Base-by-base conservation (phyloP, 1,140 invertebrate genomes). In the Leptinotarsa undecemlineata region DNA sequence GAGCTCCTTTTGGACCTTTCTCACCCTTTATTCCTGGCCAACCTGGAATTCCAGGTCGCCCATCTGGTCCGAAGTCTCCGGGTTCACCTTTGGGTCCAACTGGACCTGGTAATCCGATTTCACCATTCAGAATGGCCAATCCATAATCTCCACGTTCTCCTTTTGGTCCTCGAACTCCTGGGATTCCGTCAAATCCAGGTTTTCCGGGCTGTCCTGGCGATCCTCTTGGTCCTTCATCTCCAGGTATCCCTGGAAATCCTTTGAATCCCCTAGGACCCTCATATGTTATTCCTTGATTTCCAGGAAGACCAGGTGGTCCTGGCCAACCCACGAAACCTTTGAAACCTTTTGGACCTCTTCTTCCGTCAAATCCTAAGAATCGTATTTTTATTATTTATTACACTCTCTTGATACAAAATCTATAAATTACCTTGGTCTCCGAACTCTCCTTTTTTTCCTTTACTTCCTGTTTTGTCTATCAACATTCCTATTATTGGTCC, bases 301-400 rank as follows among this genome's bases (percentile, higher is more conserved):
- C 91, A 15, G 85, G 81, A 5, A 83, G 79, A 80, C 93, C 94
- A 79, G 89, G 87, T 20, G 88, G 84, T 75, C 93, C 93, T 71
- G 84, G 87, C 33, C 88, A 86, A 68, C 93, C 94, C 79, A 88
- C 85, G 80, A 92, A 90, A 76, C 93, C 93, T 73, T 81, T 84
- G 62, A 85, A 76, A 68, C 92, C 92, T 78, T 87, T 86, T 8
- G 78, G 72, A 73, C 92, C 92, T 47, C 82, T 74, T 8, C 86
- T 71, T 48, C 92, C 92, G 73, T 82, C 78, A 21, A 87, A 87
- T 74, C 91, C 91, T 78, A 26, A 21, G 70, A 74, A 23, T 62
- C 17, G 13, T n/a, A 23, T 73, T 64, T 77, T 61, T 61, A 69
- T 68, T 67, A 60, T 71, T 75, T 42, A 42, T 42, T 0, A 42